These are phyloP conservation scores for Cartodere bifasciata DNA, from an alignment of 2,888 invertebrate genomes.

Conservation along the genomic window DNA sequence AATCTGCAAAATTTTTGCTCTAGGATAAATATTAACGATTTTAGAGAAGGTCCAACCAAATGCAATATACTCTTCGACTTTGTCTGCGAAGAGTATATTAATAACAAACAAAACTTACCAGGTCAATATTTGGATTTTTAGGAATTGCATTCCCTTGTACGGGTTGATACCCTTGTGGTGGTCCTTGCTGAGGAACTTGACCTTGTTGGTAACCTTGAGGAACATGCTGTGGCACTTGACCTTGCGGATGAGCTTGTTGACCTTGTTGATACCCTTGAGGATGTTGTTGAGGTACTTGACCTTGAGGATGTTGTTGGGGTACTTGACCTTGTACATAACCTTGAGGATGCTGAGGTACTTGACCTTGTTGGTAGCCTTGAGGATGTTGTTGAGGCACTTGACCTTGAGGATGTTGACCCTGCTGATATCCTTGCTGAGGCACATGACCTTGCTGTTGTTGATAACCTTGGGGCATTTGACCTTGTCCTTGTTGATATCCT, in stretches of 20 bases:
- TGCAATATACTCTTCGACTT: too few species aligned
- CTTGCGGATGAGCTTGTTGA: slow-evolving; percentile 13
- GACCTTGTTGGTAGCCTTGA: slow-evolving; percentile 16
- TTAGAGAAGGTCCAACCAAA: too few species aligned
- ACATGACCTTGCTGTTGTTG: slow-evolving; percentile 18
- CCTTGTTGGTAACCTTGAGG: slow-evolving; percentile 15
- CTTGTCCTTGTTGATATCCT: slow-evolving; percentile 16
- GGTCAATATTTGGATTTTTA: too few species aligned
- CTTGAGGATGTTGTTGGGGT: slow-evolving; percentile 13
- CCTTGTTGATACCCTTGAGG: too few species aligned
- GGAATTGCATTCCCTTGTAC: slow-evolving; percentile 14
- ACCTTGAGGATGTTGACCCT: slow-evolving; percentile 4
- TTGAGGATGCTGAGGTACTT: slow-evolving; percentile 19
- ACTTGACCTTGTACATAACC: too few species aligned
- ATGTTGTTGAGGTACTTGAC: slow-evolving; percentile 19
- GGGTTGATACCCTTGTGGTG: slow-evolving; percentile 12
- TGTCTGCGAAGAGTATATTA: too few species aligned
- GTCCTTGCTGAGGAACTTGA: slow-evolving; percentile 17
- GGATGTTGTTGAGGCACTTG: slow-evolving; percentile 7
- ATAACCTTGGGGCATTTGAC: too few species aligned
- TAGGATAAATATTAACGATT: too few species aligned
- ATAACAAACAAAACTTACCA: too few species aligned
- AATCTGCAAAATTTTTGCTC: too few species aligned
- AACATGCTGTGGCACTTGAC: slow-evolving; percentile 16
- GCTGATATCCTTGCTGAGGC: slow-evolving; percentile 15